These are phyloP conservation scores for Nettapus auritus DNA, from an alignment of 2,113 vertebrate species.

Conservation along the genomic window DNA sequence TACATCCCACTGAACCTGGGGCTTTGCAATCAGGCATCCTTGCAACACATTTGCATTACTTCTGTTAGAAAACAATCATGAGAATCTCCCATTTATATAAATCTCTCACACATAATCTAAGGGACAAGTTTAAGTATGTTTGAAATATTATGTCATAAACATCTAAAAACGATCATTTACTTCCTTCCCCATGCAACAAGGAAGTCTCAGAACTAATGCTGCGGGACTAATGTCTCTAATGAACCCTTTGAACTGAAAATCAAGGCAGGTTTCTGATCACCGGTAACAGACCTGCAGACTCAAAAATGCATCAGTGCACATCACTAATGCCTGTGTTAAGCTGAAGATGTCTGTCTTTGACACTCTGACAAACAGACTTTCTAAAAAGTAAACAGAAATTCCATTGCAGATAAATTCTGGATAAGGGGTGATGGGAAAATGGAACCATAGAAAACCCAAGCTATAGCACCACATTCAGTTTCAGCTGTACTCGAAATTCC, in stretches of 20 bases:
- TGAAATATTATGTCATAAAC: neutral
- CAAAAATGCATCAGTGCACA: neutral
- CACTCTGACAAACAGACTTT: accelerated
- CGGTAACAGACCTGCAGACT: neutral
- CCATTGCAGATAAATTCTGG: neutral
- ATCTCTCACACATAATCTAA: neutral
- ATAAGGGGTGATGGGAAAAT: neutral
- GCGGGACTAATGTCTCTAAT: neutral
- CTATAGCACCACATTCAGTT: neutral
- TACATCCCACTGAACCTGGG: neutral
- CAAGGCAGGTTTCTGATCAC: neutral
- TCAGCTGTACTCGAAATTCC: neutral
- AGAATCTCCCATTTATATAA: neutral
- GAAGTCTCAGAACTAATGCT: neutral
- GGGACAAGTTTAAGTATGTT: neutral
- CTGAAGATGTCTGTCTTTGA: neutral
- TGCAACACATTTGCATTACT: neutral
- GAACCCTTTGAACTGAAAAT: neutral
- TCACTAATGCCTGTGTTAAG: neutral
- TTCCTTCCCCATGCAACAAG: neutral
- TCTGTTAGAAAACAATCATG: neutral
- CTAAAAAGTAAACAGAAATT: neutral
- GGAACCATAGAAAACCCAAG: neutral
- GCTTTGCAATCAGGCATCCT: accelerated
- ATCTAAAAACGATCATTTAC: neutral